Evolutionary conservation across 2,888 invertebrate species (phyloP), one percentile per base, ranked within the genome.

Genomic region (Willowsia nigromaculata): DNA sequence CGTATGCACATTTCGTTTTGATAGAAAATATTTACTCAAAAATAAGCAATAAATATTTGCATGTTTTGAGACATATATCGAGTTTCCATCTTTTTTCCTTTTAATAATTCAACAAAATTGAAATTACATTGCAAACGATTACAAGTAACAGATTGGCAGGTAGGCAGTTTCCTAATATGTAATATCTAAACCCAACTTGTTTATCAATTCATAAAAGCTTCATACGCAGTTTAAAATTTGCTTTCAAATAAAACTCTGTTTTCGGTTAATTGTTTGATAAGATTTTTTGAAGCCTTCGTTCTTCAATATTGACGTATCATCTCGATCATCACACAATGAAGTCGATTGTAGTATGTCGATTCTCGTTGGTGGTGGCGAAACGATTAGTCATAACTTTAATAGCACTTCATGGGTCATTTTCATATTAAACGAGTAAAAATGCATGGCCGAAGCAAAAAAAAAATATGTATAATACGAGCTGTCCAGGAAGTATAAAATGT

Each of bases 401-500:
- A 22, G 78, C 78, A 74, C 74, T 71, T 74, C 59, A 85, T 50
- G 65, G 76, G 43, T 85, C 33, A 50, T 85, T 78, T 78, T 68
- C 47, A 76, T 62, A 59, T 85, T 50, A n/a, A 47, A 9, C 76
- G 59, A 74, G 59, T 27, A 37, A 85, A n/a, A 76, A 15, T 56
- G 74, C 33, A 85, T 85, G 33, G 43, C 40, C 13, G 15, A 85
- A 15, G 22, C 22, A 22, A 59, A 27, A 76, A 22, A 33, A 9
- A 50, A 3, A n/a, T 43, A 43, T 9, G 5, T 37, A 50, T 50
- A 50, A 56, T 37, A 50, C 40, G 22, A 62, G 76, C 47, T 71
- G 47, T 87, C 87, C 87, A 87, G 87, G 87, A 87, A 87, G 87
- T 82, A 76, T 53, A 78, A 53, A 11, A 30, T 71, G 59, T 76